Evolutionary conservation across 2,113 vertebrate genomes (phyloP), one percentile per base, ranked within the genome.

Genomic region (Pangasianodon hypophthalmus): DNA sequence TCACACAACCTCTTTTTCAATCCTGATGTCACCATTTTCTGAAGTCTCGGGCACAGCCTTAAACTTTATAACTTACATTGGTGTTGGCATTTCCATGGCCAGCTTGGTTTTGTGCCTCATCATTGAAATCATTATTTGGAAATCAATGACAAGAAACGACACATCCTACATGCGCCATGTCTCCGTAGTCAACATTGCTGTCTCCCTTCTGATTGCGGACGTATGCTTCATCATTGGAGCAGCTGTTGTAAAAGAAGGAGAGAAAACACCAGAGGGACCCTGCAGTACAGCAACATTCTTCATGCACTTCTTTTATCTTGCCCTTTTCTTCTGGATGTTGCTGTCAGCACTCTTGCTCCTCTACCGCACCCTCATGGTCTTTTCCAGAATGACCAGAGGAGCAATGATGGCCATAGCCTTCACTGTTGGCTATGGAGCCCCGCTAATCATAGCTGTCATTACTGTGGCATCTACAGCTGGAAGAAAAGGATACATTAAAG

Each of bases 291-390:
- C 96, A 73, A 97, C 97, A 0, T 98, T 98, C 92, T 97, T 98
- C 80, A 96, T 96, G 85, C 98, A 98, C 92, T 96, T 97, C 86
- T 97, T 97, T 93, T 98, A 98, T 89, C 96, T 98, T 29, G 94
- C 96, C 44, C 81, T 98, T 26, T 98, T 98, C 93, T 98, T 98
- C 91, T 98, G 98, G 98, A 98, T 98, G 98, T 92, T 98, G 1
- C 93, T 96, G 7, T 94, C 97, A 44, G 97, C 96, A 0, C 95
- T 98, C n/a, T 94, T 98, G 67, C 97, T 98, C 60, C 93, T 97
- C 13, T 97, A 97, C 88, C 95, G 96, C 13, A 96, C 96, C 14
- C 52, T 97, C 32, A 92, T 97, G 2, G 91, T 97, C 87, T 97
- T 98, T 91, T 96, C 94, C 8, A 94, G 97, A 90, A 94, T 97